Conservation (phyloP, 2,797 vertebrate genomes). For the Sebastes trivittatus region DNA sequence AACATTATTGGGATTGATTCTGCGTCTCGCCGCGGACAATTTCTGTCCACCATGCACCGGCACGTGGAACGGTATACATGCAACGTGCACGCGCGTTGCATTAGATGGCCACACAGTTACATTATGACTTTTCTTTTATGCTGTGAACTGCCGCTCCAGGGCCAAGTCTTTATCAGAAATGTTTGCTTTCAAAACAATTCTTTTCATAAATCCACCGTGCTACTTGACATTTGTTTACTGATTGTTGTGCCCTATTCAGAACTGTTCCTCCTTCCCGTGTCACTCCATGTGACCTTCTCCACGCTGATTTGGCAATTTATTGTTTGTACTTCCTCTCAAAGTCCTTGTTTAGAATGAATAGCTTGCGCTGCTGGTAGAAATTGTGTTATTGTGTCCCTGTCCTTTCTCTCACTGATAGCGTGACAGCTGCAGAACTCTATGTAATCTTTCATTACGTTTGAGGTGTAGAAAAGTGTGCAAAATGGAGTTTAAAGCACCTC, state of each 20-base stretch:
- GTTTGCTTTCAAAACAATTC: conserved; percentile 24
- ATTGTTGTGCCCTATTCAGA: conserved; percentile 1
- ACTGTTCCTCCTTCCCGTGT: conserved; percentile 19
- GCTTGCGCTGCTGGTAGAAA: not conserved
- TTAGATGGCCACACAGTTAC: conserved; percentile 25
- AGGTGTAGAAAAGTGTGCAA: conserved; percentile 16
- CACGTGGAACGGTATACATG: not conserved
- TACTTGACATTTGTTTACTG: conserved; percentile 41
- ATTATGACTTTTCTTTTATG: conserved; percentile 29
- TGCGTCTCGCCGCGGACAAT: conserved; percentile 52
- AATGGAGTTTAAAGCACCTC: not conserved
- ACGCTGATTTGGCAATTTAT: conserved; percentile 46
- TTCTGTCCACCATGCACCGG: conserved; percentile 36
- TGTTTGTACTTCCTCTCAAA: conserved; percentile 34
- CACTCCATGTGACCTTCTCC: conserved; percentile 42
- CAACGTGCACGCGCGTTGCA: conserved; percentile 7
- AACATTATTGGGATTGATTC: conserved; percentile 71
- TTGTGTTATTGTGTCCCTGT: conserved; percentile 4
- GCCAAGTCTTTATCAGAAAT: conserved; percentile 17
- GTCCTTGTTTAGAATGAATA: conserved; percentile 27
- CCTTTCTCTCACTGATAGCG: conserved; percentile 11
- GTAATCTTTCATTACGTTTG: conserved; percentile 20
- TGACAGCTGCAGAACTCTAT: conserved; percentile 19
- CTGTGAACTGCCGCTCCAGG: conserved; percentile 26
- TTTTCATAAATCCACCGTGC: conserved; percentile 22